These are phyloP conservation scores for Uromys caudimaculatus DNA, from an alignment of 2,797 vertebrate genomes.

Conservation along the genomic window DNA sequence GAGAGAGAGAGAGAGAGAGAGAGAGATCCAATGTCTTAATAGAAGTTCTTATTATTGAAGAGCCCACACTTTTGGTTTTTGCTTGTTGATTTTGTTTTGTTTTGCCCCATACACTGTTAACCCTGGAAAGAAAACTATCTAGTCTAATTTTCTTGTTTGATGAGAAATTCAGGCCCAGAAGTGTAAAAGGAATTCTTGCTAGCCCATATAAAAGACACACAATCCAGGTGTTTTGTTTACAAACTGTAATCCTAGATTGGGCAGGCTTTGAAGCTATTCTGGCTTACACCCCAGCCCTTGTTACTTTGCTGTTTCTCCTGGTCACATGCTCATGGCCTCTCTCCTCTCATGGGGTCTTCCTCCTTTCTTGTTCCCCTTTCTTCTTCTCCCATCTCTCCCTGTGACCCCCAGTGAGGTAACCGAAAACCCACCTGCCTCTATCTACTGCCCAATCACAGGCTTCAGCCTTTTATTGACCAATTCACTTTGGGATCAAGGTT, in stretches of 20 bases:
- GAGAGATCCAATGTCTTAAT: not conserved
- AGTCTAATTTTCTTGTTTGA: not conserved
- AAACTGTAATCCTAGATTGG: not conserved
- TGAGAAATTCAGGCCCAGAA: not conserved
- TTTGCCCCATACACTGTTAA: not conserved
- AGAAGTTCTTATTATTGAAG: conserved; percentile 37
- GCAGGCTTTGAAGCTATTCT: not conserved
- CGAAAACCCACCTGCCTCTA: not conserved
- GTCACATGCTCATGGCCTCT: not conserved
- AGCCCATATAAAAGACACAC: not conserved
- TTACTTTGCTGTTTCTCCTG: not conserved
- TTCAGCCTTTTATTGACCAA: not conserved
- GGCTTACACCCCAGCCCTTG: not conserved
- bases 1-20: too few relatives aligned
- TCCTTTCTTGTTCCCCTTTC: not conserved
- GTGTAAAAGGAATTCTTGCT: not conserved
- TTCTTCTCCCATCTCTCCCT: not conserved
- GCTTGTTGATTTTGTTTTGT: not conserved
- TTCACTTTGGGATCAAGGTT: not conserved
- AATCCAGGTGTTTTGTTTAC: not conserved
- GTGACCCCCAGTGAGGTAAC: not conserved
- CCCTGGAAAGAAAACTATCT: not conserved
- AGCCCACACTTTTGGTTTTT: not conserved
- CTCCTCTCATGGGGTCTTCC: not conserved
- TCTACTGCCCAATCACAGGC: not conserved